Conservation (phyloP, 2,113 vertebrate genomes). For the Perca schrenkii region DNA sequence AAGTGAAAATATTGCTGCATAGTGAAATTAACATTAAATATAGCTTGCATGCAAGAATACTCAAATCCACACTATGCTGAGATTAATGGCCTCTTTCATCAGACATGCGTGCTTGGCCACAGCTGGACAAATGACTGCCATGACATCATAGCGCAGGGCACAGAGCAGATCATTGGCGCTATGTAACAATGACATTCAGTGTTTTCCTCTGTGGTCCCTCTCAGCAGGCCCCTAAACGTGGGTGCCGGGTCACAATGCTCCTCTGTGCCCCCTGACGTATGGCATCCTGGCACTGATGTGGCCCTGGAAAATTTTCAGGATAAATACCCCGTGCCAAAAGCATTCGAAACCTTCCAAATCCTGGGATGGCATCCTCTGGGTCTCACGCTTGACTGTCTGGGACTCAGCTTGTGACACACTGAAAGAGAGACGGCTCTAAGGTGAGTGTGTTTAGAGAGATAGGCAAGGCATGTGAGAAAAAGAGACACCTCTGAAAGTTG, state of each 20-base stretch:
- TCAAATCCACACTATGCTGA: neutral
- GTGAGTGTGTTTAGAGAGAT: slow-evolving; percentile 43
- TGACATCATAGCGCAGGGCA: slow-evolving; percentile 69
- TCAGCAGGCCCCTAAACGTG: slow-evolving; percentile 68
- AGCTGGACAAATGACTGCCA: slow-evolving; percentile 70
- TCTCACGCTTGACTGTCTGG: slow-evolving; percentile 33
- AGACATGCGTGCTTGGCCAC: slow-evolving; percentile 48
- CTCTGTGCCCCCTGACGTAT: slow-evolving; percentile 75
- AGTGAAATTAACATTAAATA: neutral
- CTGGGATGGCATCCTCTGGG: slow-evolving; percentile 30
- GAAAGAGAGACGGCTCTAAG: slow-evolving; percentile 43
- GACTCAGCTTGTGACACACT: slow-evolving; percentile 42
- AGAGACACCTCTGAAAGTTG: slow-evolving; percentile 14
- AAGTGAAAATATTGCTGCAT: neutral
- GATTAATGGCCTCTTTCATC: slow-evolving; percentile 30
- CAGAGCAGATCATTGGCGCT: slow-evolving; percentile 54
- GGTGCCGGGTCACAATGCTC: slow-evolving; percentile 72
- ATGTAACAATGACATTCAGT: slow-evolving; percentile 76
- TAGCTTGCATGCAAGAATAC: neutral
- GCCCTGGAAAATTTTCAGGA: slow-evolving; percentile 56
- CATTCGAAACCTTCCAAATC: slow-evolving; percentile 55
- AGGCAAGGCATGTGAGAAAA: slow-evolving; percentile 24
- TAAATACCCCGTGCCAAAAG: slow-evolving; percentile 44
- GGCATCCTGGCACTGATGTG: slow-evolving; percentile 64
- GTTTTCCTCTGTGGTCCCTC: slow-evolving; percentile 68